These are phyloP conservation scores for Apamea anceps DNA, from an alignment of 2,888 invertebrate species.

Conservation along the genomic window DNA sequence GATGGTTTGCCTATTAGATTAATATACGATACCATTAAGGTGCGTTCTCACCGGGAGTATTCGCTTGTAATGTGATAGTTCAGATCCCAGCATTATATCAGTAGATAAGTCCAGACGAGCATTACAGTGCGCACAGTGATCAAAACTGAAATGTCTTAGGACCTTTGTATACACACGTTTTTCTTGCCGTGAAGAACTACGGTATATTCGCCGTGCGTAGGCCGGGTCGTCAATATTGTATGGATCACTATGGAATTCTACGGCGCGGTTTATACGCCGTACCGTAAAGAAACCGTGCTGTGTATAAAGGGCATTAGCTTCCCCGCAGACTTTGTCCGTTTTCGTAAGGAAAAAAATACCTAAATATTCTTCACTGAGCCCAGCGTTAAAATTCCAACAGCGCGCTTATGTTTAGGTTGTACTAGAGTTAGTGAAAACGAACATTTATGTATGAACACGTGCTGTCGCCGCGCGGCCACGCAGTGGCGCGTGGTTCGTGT, in stretches of 20 bases:
- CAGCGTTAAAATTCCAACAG: background rate
- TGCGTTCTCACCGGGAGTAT: background rate
- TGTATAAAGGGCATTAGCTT: too few relatives aligned
- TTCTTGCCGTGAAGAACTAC: too few relatives aligned
- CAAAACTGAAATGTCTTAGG: background rate
- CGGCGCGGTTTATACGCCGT: too few relatives aligned
- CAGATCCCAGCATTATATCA: background rate
- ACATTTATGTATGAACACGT: background rate
- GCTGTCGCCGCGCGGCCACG: too few relatives aligned
- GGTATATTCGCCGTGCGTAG: too few relatives aligned
- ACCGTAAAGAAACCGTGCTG: too few relatives aligned
- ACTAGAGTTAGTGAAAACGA: background rate
- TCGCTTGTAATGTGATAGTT: background rate
- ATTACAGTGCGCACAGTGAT: background rate
- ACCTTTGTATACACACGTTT: too few relatives aligned
- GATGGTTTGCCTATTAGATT: background rate
- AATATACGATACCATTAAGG: background rate
- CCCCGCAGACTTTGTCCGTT: background rate
- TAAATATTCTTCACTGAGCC: background rate
- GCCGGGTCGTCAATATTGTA: too few relatives aligned
- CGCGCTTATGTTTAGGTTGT: background rate
- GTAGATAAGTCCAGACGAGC: background rate
- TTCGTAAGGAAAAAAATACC: background rate
- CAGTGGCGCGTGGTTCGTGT: background rate
- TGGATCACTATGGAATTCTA: too few relatives aligned